Evolutionary conservation across 2,797 vertebrate genomes (phyloP).

Genomic region (Paedocypris micromegethes): DNA sequence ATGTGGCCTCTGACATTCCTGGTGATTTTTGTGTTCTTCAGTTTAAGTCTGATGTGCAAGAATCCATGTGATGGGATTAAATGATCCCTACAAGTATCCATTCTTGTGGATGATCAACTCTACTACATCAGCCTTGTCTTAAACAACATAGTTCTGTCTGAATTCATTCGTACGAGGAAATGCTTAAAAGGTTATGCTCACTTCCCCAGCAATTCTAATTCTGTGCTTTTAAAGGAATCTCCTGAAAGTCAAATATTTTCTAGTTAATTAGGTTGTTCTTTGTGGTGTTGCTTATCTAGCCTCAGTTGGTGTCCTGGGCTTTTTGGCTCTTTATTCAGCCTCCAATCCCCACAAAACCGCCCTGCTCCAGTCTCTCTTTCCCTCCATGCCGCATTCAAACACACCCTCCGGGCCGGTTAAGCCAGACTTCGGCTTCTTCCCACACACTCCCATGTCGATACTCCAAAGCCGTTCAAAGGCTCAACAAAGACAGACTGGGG

Average conservation of each 20-base stretch:
- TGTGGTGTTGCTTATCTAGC: constrained; percentile 55
- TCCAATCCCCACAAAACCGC: constrained; percentile 27
- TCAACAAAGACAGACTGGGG: constrained; percentile 47
- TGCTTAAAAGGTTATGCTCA: not conserved
- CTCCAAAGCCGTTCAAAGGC: constrained; percentile 58
- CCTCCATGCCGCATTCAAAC: constrained; percentile 44
- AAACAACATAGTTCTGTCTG: constrained; percentile 1
- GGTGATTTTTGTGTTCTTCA: too few relatives aligned
- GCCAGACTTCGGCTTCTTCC: constrained; percentile 64
- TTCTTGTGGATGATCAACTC: too few relatives aligned
- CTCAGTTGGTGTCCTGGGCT: constrained; percentile 60
- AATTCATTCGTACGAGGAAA: not conserved
- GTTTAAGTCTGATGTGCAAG: too few relatives aligned
- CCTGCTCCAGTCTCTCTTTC: constrained; percentile 37
- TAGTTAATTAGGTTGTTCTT: constrained; percentile 46
- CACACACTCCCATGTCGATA: constrained; percentile 66
- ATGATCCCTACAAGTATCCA: too few relatives aligned
- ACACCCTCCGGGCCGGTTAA: constrained; percentile 61
- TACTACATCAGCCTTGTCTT: not conserved
- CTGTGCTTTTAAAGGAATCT: constrained; percentile 5
- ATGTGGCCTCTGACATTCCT: too few relatives aligned
- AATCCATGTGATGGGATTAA: too few relatives aligned
- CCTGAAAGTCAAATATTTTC: constrained; percentile 44
- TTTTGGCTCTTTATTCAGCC: constrained; percentile 63
- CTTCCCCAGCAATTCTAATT: constrained; percentile 9